Evolutionary conservation across 2,797 vertebrate species (phyloP), one percentile per base, ranked within the genome.

Genomic region (Helicolenus hilgendorfi): DNA sequence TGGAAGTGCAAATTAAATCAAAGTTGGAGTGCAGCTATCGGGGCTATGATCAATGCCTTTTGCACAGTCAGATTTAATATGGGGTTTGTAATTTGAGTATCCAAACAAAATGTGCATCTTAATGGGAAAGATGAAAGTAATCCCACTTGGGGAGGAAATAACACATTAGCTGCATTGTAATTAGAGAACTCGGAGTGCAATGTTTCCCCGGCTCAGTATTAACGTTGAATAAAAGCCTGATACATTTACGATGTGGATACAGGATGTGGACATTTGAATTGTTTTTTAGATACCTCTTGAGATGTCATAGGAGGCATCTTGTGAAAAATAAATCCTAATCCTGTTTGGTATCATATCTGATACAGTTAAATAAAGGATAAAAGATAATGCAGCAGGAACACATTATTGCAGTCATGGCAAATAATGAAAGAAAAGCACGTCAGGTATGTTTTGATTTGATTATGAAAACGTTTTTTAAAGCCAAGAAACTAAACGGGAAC

Each of bases 1-100:
- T 97, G 97, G 96, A 94, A 94, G 94, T 92, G 96, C 94, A 97
- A 97, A 97, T 97, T 97, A 97, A 97, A 97, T 97, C 94, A 97
- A 97, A 97, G 95, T 96, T 96, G 91, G 96, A 95, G 94, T 94
- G 94, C 93, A 94, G 96, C 93, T 96, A 96, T 96, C 92, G 86
- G 94, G 94, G 95, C 95, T 96, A 94, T 97, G 96, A 97, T 97
- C 96, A 97, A 97, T 97, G 97, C 94, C 96, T 96, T 96, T 95
- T 96, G 93, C 95, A 93, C 94, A 93, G 94, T 96, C 94, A 94
- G 94, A 97, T 97, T 97, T 96, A 97, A 97, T 97, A 96, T 94
- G 93, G 90, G 93, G 77, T 94, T 89, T 93, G 96, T 97, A 96
- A 97, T 96, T 96, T 95, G 96, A 97, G 96, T 94, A 95, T 96